A percentile compares a stretch with the other conserved stretches of the same genome.
These are phyloP conservation scores for Tachysurus fulvidraco DNA, from an alignment of 2,113 vertebrate species.

Conservation along the genomic window DNA sequence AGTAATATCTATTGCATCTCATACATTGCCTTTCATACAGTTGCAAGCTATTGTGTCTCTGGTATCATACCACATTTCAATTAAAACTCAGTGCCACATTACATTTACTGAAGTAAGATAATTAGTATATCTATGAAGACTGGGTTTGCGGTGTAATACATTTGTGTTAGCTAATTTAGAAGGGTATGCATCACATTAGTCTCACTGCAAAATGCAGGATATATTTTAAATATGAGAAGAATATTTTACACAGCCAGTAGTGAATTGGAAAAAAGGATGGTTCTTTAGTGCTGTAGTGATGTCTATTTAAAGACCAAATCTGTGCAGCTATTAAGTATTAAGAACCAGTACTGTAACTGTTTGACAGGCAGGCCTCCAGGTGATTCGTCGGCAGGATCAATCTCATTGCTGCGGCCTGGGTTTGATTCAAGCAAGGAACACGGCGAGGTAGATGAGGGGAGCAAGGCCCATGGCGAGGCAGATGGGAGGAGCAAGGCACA, in stretches of 20 bases:
- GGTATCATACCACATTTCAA: background rate
- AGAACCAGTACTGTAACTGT: background rate
- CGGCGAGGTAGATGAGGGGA: no score
- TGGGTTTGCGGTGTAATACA: background rate
- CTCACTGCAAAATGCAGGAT: background rate
- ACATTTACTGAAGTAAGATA: background rate
- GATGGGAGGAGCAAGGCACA: no score
- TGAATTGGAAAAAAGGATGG: background rate
- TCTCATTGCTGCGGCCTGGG: no score
- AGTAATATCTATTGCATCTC: conserved; percentile 29
- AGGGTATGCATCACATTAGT: background rate
- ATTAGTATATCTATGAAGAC: conserved; percentile 19
- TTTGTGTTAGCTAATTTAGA: background rate
- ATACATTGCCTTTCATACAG: background rate
- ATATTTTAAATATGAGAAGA: background rate
- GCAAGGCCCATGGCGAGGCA: no score
- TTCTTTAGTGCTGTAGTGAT: background rate
- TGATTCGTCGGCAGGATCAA: no score
- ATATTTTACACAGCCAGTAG: background rate
- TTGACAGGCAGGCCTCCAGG: no score
- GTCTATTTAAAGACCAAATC: background rate
- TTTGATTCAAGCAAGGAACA: no score
- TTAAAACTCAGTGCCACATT: conserved; percentile 20
- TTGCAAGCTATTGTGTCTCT: background rate
- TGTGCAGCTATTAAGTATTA: background rate